Evolutionary conservation across 2,888 invertebrate species (phyloP), one percentile per base, ranked within the genome.

Genomic region (Stenotaenia linearis): DNA sequence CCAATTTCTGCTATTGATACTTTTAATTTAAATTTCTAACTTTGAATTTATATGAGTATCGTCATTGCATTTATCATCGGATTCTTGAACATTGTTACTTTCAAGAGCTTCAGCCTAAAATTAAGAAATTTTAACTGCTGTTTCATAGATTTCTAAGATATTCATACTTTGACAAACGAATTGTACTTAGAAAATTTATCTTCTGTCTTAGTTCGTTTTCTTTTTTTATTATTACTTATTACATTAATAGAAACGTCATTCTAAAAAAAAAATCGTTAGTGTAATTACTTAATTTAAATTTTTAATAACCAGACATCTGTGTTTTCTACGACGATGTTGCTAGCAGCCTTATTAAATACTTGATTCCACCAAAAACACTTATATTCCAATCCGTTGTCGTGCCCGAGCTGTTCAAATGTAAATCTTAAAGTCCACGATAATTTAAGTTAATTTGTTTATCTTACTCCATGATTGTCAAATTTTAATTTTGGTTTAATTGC

Each of bases 401-500:
- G 37, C 10, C 75, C 75, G 7, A 75, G 15, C 75, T 75, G 12
- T 15, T 32, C 4, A 56, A 56, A 56, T 21, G 10, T n/a, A 56
- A 56, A 7, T 4, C 56, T 32, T 9, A 32, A 32, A 32, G 5
- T 6, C 9, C 9, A 32, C 5, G 32, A 9, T 6, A 6, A 32
- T 32, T 6, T 32, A 9, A 32, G 32, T 32, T 32, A 75, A 35
- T 37, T 2, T 12, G n/a, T n/a, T n/a, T n/a, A 75, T 35, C 32
- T 75, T 10, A 75, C 75, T 75, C 75, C 75, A 75, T 75, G n/a
- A 6, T 32, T 75, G 9, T 75, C 18, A 75, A 75, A 75, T 18
- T 75, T 75, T 75, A 75, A 35, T 75, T 75, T 75, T 75, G 75
- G 75, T 75, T 75, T 75, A 18, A 75, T 37, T n/a, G 75, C 75